Percentiles rank a stretch among this genome's conserved stretches.
phyloP scores from a whole-genome alignment of 2,113 vertebrate species.

The Bostrychus sinensis region DNA sequence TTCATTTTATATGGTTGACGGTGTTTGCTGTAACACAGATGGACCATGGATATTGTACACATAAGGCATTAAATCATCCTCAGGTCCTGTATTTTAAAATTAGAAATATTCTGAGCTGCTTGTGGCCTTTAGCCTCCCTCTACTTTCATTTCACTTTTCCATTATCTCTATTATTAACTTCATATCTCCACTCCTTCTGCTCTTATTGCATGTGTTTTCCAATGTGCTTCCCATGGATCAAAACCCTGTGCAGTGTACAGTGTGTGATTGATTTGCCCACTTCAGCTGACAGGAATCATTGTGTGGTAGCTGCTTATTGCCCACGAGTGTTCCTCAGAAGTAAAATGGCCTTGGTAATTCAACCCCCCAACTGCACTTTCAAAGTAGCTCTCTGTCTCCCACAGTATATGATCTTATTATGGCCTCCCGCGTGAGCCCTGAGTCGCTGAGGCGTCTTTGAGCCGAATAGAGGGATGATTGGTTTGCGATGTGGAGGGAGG shows the following conservation, averaged over 20 bases:
- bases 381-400: slow-evolving; percentile 24
- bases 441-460: slow-evolving; percentile 18
- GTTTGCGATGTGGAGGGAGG: slow-evolving; percentile 23
- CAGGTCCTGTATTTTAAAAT: slow-evolving; percentile 10
- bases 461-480: slow-evolving; percentile 37
- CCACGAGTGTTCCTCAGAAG: slow-evolving; percentile 31
- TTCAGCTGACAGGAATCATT: slow-evolving; percentile 39
- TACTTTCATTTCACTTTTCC: slow-evolving; percentile 8
- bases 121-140: slow-evolving; percentile 8
- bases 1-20: background rate
- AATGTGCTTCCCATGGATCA: slow-evolving; percentile 24
- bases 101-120: background rate
- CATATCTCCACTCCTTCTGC: slow-evolving; percentile 6
- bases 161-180: slow-evolving; percentile 21
- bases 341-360: slow-evolving; percentile 41
- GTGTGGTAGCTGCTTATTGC: slow-evolving; percentile 14
- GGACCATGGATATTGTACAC: background rate
- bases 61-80: slow-evolving; percentile 7
- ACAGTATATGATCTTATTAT: slow-evolving; percentile 20
- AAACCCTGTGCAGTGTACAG: slow-evolving; percentile 10
- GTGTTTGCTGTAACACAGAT: background rate
- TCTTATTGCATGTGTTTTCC: slow-evolving; percentile 31
- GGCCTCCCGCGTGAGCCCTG: slow-evolving; percentile 12
- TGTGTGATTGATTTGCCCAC: slow-evolving; percentile 34
- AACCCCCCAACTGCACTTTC: slow-evolving; percentile 13